These are phyloP conservation scores for Myotis pilosus DNA, from an alignment of 2,797 vertebrate species.

Conservation along the genomic window DNA sequence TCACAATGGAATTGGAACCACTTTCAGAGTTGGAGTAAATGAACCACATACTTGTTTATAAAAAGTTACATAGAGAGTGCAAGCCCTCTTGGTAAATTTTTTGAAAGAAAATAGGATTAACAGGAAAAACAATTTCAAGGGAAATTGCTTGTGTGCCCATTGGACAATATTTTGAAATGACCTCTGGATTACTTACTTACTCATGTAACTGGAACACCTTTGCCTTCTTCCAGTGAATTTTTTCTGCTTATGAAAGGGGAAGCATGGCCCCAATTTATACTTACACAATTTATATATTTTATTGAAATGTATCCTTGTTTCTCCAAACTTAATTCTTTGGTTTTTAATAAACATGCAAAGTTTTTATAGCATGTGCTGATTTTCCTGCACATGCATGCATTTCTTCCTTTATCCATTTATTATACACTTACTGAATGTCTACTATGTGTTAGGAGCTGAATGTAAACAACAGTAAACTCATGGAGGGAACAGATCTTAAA, in stretches of 20 bases:
- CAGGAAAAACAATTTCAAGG: constrained; percentile 43
- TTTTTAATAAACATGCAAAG: neutral
- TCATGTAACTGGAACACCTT: neutral
- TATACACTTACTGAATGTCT: neutral
- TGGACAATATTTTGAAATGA: constrained; percentile 46
- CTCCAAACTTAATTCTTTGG: neutral
- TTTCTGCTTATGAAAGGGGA: neutral
- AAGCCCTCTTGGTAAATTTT: constrained; percentile 48
- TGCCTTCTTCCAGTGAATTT: constrained; percentile 14
- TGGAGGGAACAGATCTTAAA: neutral
- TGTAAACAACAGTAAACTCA: constrained; percentile 34
- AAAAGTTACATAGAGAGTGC: constrained; percentile 36
- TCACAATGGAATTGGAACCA: neutral
- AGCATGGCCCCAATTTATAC: neutral
- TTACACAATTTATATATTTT: neutral
- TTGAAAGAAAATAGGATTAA: constrained; percentile 44
- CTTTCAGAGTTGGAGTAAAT: constrained; percentile 60
- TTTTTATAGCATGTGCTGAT: neutral
- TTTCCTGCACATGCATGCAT: neutral
- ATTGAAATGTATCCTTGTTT: neutral
- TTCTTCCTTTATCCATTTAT: constrained; percentile 43
- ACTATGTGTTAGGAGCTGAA: neutral
- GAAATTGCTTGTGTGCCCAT: constrained; percentile 42
- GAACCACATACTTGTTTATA: constrained; percentile 60
- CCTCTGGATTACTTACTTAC: constrained; percentile 28